These are phyloP conservation scores for Torymus aiolomorphi DNA, from an alignment of 2,888 invertebrate species.

Conservation along the genomic window DNA sequence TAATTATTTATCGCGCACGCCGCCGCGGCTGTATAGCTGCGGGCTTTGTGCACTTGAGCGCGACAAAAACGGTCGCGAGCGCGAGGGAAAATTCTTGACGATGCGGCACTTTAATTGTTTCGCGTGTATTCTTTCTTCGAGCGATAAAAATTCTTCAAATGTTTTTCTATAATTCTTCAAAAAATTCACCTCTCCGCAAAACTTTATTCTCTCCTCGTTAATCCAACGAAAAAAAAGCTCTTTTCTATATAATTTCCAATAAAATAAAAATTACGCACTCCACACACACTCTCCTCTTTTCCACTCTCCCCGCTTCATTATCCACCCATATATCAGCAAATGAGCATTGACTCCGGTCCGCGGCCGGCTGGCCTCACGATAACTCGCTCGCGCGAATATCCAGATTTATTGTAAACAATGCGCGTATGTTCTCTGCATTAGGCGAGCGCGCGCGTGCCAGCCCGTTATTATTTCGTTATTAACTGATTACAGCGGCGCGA, in stretches of 20 bases:
- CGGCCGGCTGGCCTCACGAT: conserved; percentile 9
- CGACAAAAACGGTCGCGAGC: conserved; percentile 5
- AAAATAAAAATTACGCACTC: no score
- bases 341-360: neutral
- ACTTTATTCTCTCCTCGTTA: no score
- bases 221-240: no score
- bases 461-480: conserved; percentile 52
- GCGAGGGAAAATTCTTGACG: conserved; percentile 17
- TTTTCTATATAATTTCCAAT: no score
- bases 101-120: conserved; percentile 9
- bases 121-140: conserved; percentile 7
- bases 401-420: conserved; percentile 51
- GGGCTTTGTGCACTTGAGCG: neutral
- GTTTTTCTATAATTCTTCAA: no score
- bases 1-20: conserved; percentile 34
- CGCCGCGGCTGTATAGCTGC: no score
- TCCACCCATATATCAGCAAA: conserved; percentile 1
- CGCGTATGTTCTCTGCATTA: conserved; percentile 10
- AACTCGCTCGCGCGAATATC: conserved; percentile 33
- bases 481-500: conserved; percentile 39
- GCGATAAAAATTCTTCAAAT: neutral
- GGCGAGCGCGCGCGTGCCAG: conserved; percentile 5
- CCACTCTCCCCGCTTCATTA: conserved; percentile 3
- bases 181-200: no score
- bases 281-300: neutral